Evolutionary conservation across 2,888 invertebrate genomes (phyloP), one percentile per base, ranked within the genome.

Genomic region (Amorpha juglandis): DNA sequence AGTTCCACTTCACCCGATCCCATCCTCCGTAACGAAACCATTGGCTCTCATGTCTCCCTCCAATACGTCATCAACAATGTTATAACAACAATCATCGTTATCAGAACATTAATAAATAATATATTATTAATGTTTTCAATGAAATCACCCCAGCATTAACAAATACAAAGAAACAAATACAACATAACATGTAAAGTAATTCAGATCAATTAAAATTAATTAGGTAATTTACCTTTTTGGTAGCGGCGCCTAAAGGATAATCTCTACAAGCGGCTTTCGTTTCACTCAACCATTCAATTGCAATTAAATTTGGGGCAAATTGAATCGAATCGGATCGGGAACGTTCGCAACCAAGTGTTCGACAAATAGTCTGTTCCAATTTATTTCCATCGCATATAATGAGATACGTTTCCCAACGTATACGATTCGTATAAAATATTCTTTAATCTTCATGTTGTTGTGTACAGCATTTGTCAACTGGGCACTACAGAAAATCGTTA

Each of bases 291-390:
- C 83, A 82, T 84, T 86, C 89, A 81, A 86, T 89, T 86, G 88
- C 91, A 90, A 91, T 92, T 91, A 91, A 92, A 91, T 89, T 91
- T 87, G 83, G 88, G 80, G 77, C 81, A 86, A 90, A 92, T 91
- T 86, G 90, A 91, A 89, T 90, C 83, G 83, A 81, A 82, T 75
- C 79, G 85, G 83, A 86, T 87, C 85, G 83, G 78, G 80, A 78
- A 74, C 83, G 83, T 73, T 78, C 80, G 79, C 81, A 81, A 81
- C 86, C 84, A 86, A 92, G 92, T 91, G 91, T 87, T 92, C 87
- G 83, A 86, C 92, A 92, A 92, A 92, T 88, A 92, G 86, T 87
- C 87, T 77, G 82, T 74, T 84, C 84, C 88, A 89, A 91, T 92
- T 90, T 90, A 91, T 89, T 87, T 83, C 79, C 81, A 82, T 84